phyloP scores from a whole-genome alignment of 1,140 invertebrate genomes.

The Drosophila virilis region DNA sequence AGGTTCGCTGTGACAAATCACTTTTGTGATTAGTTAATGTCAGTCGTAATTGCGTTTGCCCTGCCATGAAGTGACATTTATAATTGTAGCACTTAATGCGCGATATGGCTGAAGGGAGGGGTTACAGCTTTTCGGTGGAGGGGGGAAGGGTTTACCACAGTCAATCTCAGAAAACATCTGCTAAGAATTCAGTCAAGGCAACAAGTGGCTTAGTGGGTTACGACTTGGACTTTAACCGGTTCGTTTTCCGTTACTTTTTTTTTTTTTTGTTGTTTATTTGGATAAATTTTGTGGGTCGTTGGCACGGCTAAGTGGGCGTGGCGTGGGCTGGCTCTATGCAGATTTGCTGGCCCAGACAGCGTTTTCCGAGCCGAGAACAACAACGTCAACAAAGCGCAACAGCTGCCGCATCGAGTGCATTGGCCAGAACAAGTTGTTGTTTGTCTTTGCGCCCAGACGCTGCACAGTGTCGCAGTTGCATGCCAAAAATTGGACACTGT shows the following conservation, averaged over 20 bases:
- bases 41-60: conserved; percentile 41
- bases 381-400: conserved; percentile 23
- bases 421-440: conserved; percentile 39
- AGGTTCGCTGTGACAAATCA: conserved; percentile 12
- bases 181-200: conserved; percentile 16
- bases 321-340: conserved; percentile 9
- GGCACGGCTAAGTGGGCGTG: background rate
- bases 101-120: background rate
- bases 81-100: conserved; percentile 32
- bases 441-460: conserved; percentile 2
- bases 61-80: conserved; percentile 44
- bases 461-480: conserved; percentile 44
- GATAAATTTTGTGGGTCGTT: conserved; percentile 18
- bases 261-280: conserved; percentile 13
- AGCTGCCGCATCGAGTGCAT: conserved; percentile 21
- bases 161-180: conserved; percentile 18
- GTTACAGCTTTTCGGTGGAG: background rate
- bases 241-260: conserved; percentile 50
- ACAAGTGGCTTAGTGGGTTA: conserved; percentile 15
- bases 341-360: conserved; percentile 2
- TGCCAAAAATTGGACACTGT: conserved; percentile 7
- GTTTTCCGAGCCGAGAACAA: conserved; percentile 18
- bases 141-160: no score
- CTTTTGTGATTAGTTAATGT: conserved; percentile 45
- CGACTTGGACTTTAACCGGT: conserved; percentile 39